These are phyloP conservation scores for Nesometra sesokonis DNA, from an alignment of 35 echinoderm and acorn worm species.

Conservation along the genomic window DNA sequence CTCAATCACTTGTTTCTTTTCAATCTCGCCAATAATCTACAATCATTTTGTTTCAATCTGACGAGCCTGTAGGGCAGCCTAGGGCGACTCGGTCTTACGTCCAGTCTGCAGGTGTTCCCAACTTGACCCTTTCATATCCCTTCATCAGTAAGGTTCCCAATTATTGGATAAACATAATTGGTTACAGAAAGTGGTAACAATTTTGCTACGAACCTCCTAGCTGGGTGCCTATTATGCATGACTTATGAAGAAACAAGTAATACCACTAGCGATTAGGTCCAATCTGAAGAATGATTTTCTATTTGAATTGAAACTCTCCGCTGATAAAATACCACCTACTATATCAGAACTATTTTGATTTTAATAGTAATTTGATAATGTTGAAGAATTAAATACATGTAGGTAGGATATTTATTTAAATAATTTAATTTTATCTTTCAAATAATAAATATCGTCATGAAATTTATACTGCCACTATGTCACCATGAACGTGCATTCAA, in stretches of 20 bases:
- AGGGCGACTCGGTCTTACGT: not conserved
- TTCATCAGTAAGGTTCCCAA: not conserved
- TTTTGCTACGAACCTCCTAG: not conserved
- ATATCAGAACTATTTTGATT: too few species aligned
- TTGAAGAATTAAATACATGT: too few species aligned
- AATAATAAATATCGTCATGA: too few species aligned
- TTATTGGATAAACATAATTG: constrained; percentile 1
- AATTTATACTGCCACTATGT: too few species aligned
- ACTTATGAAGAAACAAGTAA: not conserved
- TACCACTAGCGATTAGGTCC: not conserved
- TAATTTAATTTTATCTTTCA: too few species aligned
- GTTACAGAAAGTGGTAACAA: not conserved
- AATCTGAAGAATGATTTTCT: too few species aligned
- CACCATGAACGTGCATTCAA: too few species aligned
- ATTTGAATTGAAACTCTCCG: too few species aligned
- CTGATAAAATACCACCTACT: too few species aligned
- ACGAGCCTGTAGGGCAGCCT: not conserved
- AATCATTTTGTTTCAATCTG: not conserved
- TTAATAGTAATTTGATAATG: too few species aligned
- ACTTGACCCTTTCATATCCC: not conserved
- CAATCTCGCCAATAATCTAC: not conserved
- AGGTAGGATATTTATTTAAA: too few species aligned
- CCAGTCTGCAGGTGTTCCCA: not conserved
- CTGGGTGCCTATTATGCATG: not conserved
- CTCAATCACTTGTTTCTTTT: not conserved